Base-by-base conservation (phyloP, 2,113 vertebrate genomes). In the Neolamprologus sp. region DNA sequence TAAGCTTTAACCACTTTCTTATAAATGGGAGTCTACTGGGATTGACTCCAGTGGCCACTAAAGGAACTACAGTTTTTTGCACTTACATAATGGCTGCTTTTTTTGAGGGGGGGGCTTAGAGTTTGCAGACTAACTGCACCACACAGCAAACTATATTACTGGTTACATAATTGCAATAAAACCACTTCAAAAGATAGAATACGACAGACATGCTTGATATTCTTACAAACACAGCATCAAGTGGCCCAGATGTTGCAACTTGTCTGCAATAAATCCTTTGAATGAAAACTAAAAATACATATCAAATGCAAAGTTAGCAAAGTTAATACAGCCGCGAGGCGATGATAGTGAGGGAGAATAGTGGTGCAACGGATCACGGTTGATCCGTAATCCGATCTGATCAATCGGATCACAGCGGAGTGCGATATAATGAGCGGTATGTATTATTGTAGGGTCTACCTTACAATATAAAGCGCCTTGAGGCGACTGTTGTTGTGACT, bases 91-190 rank as follows among this genome's bases (percentile, higher is more conserved):
- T 13, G 35, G 0, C 11, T 19, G 28, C 16, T 68, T 68, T 37
- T 13, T 40, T 21, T n/a, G n/a, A n/a, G n/a, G n/a, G n/a, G n/a
- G 4, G 0, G 4, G 10, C 17, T 21, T 7, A 12, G 65, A 4
- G 0, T 40, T 3, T 71, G 65, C 7, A 42, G 65, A 71, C 35
- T 68, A 68, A 21, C 19, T 9, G 35, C 7, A 71, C 35, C 35
- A 68, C 19, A 40, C n/a, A 23, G n/a, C n/a, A 42, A 23, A 42
- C 1, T 0, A 71, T 16, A 45, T 26, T 42, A 71, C 21, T 71
- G 21, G 37, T 45, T 26, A 73, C 37, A 73, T 26, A 26, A 42
- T 9, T 16, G 0, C 37, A 71, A 26, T 71, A 73, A 45, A 71
- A 71, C 4, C 1, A 16, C 37, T 73, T 1, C 0, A 73, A 73